phyloP scores from a whole-genome alignment of 2,797 vertebrate species.

The Eurystomus glaucurus region DNA sequence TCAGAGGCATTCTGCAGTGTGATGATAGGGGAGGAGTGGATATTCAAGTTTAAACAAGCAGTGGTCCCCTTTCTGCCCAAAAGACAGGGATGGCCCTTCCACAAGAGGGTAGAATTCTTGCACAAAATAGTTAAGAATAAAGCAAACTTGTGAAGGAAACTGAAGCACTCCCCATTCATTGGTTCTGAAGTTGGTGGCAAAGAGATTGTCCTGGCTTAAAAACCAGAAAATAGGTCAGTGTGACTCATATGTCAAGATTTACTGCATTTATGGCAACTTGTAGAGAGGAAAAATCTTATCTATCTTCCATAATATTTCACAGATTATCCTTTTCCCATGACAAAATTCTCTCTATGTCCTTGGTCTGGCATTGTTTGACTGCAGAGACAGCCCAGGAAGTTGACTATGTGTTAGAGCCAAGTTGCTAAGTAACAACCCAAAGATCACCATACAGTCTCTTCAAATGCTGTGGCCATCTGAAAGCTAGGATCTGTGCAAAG shows the following conservation, averaged over 20 bases:
- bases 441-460: not conserved
- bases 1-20: not conserved
- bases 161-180: not conserved
- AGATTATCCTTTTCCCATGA: not conserved
- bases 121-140: not conserved
- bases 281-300: slow-evolving; percentile 2
- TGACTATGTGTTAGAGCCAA: not conserved
- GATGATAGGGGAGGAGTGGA: not conserved
- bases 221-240: slow-evolving; percentile 59
- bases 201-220: not conserved
- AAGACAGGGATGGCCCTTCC: not conserved
- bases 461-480: not conserved
- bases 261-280: slow-evolving; percentile 46
- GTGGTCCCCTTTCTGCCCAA: not conserved
- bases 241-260: slow-evolving; percentile 70
- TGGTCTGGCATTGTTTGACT: not conserved
- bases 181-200: not conserved
- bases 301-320: slow-evolving; percentile 2
- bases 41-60: not conserved
- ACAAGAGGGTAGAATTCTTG: not conserved
- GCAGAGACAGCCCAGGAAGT: not conserved
- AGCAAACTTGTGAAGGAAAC: not conserved
- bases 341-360: not conserved
- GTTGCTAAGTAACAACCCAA: slow-evolving; percentile 60
- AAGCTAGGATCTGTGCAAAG: not conserved